These are phyloP conservation scores for Noctua janthina DNA, from an alignment of 2,888 invertebrate genomes.

Conservation along the genomic window DNA sequence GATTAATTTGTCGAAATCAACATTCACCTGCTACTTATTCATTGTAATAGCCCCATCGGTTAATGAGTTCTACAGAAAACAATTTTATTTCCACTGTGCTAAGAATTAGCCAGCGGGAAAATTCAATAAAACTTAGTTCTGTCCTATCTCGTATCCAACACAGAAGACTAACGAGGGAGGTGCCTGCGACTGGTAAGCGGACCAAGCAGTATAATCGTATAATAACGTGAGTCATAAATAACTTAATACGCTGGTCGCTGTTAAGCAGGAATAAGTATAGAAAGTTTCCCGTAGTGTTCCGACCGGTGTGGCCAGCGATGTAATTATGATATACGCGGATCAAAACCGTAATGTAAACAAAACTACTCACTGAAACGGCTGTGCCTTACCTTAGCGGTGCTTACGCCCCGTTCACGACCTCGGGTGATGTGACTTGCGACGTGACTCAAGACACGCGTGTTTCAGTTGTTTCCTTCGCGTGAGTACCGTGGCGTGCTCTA, in stretches of 20 bases:
- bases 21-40: not conserved
- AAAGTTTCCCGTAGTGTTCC: conserved; percentile 31
- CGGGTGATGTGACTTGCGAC: too few relatives aligned
- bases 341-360: conserved; percentile 31
- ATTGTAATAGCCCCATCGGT: not conserved
- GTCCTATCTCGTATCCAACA: not conserved
- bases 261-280: conserved; percentile 35
- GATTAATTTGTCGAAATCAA: too few relatives aligned
- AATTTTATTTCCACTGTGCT: not conserved
- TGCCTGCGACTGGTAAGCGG: conserved; percentile 4
- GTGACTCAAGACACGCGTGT: too few relatives aligned
- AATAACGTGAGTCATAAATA: conserved; percentile 43
- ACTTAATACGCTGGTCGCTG: conserved; percentile 7
- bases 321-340: conserved; percentile 32
- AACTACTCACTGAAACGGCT: conserved; percentile 18
- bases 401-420: not conserved
- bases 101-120: not conserved
- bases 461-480: too few relatives aligned
- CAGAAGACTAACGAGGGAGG: not conserved
- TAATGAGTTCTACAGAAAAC: not conserved
- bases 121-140: not conserved
- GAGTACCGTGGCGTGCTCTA: too few relatives aligned
- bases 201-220: conserved; percentile 5
- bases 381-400: not conserved
- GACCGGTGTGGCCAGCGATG: not conserved